Conservation (phyloP, 2,113 vertebrate species). For the Thomomys bottae region DNA sequence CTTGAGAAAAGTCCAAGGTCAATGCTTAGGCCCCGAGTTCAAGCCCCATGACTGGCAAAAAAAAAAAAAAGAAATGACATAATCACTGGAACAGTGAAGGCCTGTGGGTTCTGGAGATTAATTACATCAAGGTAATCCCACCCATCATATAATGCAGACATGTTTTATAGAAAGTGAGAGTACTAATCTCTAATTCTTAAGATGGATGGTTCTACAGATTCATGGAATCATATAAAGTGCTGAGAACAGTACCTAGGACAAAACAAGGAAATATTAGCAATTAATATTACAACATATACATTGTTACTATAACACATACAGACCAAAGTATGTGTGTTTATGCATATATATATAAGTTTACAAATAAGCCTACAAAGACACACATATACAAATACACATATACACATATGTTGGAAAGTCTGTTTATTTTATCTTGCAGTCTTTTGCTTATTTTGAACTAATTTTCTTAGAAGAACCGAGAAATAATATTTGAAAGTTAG, state of each 20-base stretch:
- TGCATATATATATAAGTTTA: not conserved
- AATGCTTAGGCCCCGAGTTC: too few species aligned
- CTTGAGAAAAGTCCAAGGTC: too few species aligned
- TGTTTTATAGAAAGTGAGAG: not conserved
- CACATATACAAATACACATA: not conserved
- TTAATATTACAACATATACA: too few species aligned
- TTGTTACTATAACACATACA: not conserved
- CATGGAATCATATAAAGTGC: not conserved
- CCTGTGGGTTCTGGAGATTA: not conserved
- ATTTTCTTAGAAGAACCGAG: not conserved
- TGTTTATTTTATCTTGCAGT: not conserved
- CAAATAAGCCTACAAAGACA: not conserved
- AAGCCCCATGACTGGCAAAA: too few species aligned
- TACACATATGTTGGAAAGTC: not conserved
- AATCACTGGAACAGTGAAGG: not conserved
- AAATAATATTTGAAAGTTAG: not conserved
- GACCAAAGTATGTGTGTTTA: not conserved
- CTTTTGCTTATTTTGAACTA: not conserved
- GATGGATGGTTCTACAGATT: not conserved
- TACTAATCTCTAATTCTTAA: not conserved
- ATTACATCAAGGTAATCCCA: not conserved
- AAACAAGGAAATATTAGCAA: not conserved
- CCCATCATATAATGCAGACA: not conserved
- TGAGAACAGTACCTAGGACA: not conserved
- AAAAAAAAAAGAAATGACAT: too few species aligned